Percentiles rank a stretch among this genome's conserved stretches.
phyloP scores from a whole-genome alignment of 2,797 vertebrate species.

The Falco rusticolus region DNA sequence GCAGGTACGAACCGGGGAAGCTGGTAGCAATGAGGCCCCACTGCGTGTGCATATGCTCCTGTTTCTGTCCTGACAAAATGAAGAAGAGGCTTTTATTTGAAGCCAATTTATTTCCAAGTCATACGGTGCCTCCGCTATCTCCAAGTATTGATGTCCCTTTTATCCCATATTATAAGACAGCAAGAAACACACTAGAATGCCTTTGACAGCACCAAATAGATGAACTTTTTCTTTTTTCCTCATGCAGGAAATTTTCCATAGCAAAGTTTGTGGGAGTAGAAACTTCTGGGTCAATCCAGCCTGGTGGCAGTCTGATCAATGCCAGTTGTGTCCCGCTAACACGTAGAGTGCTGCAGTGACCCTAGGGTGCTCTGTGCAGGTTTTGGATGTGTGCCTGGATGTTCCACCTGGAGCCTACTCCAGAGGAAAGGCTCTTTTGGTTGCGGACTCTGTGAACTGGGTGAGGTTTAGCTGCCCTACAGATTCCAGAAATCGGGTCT shows the following conservation, averaged over 20 bases:
- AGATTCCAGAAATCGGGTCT: background rate
- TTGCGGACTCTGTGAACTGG: background rate
- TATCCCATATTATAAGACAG: background rate
- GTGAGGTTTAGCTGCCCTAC: background rate
- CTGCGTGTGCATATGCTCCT: background rate
- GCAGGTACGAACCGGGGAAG: background rate
- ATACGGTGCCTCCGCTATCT: accelerated
- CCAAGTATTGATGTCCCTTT: background rate
- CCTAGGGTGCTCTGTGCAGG: background rate
- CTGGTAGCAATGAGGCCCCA: background rate
- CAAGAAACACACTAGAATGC: background rate
- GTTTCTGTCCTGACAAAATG: background rate
- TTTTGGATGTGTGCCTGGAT: background rate
- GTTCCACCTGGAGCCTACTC: background rate
- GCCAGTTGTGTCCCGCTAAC: background rate
- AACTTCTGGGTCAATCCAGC: background rate
- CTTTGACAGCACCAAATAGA: background rate
- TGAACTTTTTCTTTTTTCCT: background rate
- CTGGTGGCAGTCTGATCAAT: background rate
- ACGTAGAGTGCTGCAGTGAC: background rate
- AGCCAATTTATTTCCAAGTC: background rate
- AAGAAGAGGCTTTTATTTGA: background rate
- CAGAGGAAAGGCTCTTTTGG: background rate
- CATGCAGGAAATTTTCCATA: background rate
- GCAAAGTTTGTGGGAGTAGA: background rate